Percentiles rank a stretch among this genome's conserved stretches.
These are phyloP conservation scores for roundworm (Caenorhabditis elegans) DNA, from an alignment of 1,140 invertebrate species.

Conservation along the genomic window WBcel235 BX284606.5:11297001-11297500, in stretches of 20 bases:
- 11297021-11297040: background rate
- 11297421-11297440: too few species aligned
- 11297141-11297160: background rate
- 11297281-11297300: background rate
- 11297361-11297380: too few species aligned
- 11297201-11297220: background rate
- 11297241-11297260: slow-evolving; percentile 5
- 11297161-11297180: slow-evolving; percentile 24
- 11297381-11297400: too few species aligned
- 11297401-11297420: too few species aligned
- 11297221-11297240: background rate
- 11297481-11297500: too few species aligned
- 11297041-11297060: background rate
- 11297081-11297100: background rate
- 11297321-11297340: too few species aligned
- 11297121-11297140: background rate
- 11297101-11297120: background rate
- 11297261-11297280: slow-evolving; percentile 25
- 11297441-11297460: too few species aligned
- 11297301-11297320: too few species aligned
- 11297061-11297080: background rate
- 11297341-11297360: too few species aligned
- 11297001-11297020: too few species aligned
- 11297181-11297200: background rate
- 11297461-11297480: too few species aligned